Evolutionary conservation across 2,888 invertebrate species (phyloP).

Genomic region (Drosophila siamana): DNA sequence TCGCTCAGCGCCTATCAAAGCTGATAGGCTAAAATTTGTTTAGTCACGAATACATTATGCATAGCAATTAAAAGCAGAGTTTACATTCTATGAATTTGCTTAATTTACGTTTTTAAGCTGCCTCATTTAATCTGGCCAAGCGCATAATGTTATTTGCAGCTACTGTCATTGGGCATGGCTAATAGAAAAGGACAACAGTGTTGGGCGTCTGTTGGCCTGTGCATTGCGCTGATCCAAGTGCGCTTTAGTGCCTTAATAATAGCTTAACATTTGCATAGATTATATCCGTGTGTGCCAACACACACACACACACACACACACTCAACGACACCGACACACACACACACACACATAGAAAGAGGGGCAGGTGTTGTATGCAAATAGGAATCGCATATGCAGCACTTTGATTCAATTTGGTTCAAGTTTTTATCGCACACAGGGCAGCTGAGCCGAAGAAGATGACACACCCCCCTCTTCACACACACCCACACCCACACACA

Average conservation of each 20-base stretch:
- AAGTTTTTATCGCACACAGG: slow-evolving; percentile 52
- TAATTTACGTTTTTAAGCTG: no score
- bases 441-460: slow-evolving; percentile 37
- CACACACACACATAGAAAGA: background rate
- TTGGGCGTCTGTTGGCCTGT: slow-evolving; percentile 16
- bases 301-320: slow-evolving; percentile 5
- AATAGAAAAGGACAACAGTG: slow-evolving; percentile 38
- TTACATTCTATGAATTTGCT: no score
- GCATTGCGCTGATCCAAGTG: slow-evolving; percentile 50
- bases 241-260: slow-evolving; percentile 73
- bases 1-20: no score
- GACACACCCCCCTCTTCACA: slow-evolving; percentile 12
- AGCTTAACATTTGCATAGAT: slow-evolving; percentile 65
- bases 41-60: no score
- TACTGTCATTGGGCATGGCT: slow-evolving; percentile 10
- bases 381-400: slow-evolving; percentile 53
- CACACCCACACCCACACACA: slow-evolving; percentile 5
- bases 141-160: background rate
- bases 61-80: no score
- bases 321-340: background rate
- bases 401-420: slow-evolving; percentile 71
- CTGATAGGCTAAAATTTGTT: no score
- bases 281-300: slow-evolving; percentile 28
- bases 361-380: slow-evolving; percentile 36
- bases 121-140: background rate